Base-by-base conservation (phyloP, 2,113 vertebrate species). In the Otus sunia region DNA sequence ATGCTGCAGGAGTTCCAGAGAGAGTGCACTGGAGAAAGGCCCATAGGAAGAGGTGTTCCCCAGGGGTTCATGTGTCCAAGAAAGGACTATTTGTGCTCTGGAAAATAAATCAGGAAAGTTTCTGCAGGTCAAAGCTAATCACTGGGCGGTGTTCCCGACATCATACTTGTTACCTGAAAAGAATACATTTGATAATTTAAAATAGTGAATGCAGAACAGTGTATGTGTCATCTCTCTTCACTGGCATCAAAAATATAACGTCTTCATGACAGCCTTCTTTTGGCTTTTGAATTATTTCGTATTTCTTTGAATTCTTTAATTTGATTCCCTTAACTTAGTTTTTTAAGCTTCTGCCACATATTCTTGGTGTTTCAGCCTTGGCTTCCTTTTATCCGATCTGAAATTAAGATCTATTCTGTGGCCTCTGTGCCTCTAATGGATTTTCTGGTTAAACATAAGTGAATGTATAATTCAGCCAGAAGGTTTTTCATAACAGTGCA, bases 341-440 rank as follows among this genome's bases (percentile, higher is more conserved):
- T 67, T 94, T 86, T 37, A 52, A 94, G 78, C 39, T 86, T 84
- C 80, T 86, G 73, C 76, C 39, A 56, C 47, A 41, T 78, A 69
- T 32, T 87, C 43, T 49, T 71, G 64, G 79, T 86, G 73, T 83
- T 94, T 92, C 49, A 94, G 68, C 60, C 88, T 74, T 17, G 59
- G 43, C 74, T 90, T 69, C 49, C 72, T 95, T 96, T 84, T 66
- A 92, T 53, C 55, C 10, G 6, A 74, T 86, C 50, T 88, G 87
- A 92, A 97, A 91, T 95, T 63, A 96, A 96, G 92, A 96, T 90
- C 92, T 92, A 20, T 92, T 79, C 94, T 72, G 62, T 87, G 93
- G 91, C 74, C 88, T 80, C 73, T 64, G 41, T 80, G 91, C 77
- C 86, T 96, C 59, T 97, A 96, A 96, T 96, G 97, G 95, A 95